Conservation (phyloP, 2,113 vertebrate genomes). For the Odocoileus virginianus region DNA sequence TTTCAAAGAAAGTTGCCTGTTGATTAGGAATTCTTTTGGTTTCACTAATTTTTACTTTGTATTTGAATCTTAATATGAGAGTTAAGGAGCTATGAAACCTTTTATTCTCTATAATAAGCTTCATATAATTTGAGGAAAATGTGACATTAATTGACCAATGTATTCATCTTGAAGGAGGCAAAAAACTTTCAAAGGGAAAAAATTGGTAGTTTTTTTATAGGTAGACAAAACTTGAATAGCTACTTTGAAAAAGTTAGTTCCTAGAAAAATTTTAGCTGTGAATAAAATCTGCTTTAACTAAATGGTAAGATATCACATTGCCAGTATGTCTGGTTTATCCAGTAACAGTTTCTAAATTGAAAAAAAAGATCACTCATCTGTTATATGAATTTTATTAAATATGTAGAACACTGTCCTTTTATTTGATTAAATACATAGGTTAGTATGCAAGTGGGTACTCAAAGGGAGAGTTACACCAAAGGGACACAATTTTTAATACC, state of each 20-base stretch:
- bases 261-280: background rate
- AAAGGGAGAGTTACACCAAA: background rate
- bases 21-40: background rate
- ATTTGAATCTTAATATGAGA: background rate
- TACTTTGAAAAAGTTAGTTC: background rate
- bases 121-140: background rate
- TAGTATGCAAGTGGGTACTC: background rate
- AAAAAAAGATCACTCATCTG: background rate
- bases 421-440: background rate
- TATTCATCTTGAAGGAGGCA: background rate
- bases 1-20: background rate
- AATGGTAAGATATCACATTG: background rate
- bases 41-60: conserved; percentile 11
- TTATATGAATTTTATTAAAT: background rate
- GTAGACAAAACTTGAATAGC: background rate
- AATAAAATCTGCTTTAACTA: background rate
- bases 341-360: background rate
- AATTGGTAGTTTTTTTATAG: background rate
- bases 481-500: background rate
- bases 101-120: background rate
- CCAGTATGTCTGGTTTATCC: background rate
- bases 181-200: background rate
- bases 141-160: background rate
- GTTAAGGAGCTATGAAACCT: background rate
- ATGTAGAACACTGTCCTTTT: background rate